A percentile compares a stretch with the other conserved stretches of the same genome.
These are phyloP conservation scores for Osmerus eperlanus DNA, from an alignment of 2,113 vertebrate species.

Conservation along the genomic window DNA sequence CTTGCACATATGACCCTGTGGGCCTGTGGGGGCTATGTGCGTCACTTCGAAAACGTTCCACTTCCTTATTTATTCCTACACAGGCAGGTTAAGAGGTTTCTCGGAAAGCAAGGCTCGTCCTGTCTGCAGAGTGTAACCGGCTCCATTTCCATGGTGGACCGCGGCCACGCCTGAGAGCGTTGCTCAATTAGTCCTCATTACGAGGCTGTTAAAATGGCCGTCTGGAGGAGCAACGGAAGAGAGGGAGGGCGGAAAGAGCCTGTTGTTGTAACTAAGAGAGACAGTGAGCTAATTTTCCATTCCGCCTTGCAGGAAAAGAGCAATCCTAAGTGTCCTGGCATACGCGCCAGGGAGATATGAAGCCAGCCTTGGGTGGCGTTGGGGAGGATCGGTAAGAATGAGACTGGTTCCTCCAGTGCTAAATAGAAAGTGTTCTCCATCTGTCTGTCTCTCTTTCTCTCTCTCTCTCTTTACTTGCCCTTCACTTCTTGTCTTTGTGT, in stretches of 20 bases:
- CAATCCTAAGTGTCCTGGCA: neutral
- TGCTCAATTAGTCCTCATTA: constrained; percentile 31
- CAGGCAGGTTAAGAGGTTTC: neutral
- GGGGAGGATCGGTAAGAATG: neutral
- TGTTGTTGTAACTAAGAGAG: constrained; percentile 10
- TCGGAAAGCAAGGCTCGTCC: neutral
- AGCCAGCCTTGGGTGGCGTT: neutral
- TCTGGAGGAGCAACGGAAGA: neutral
- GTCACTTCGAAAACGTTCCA: no score
- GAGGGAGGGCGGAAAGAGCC: neutral
- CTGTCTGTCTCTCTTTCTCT: neutral
- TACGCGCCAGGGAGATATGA: neutral
- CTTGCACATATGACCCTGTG: neutral
- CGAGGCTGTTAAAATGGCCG: constrained; percentile 12
- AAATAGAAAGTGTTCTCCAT: constrained; percentile 3
- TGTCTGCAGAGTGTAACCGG: constrained; percentile 14
- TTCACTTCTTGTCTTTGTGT: constrained; percentile 16
- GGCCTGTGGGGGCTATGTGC: neutral
- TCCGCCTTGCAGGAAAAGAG: neutral
- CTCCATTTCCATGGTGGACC: neutral
- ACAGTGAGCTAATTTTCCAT: constrained; percentile 12
- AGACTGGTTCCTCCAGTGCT: constrained; percentile 1
- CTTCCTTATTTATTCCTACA: neutral
- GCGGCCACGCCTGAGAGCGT: constrained; percentile 12
- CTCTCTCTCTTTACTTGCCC: constrained; percentile 4